These are phyloP conservation scores for Cheilosia vernalis DNA, from an alignment of 2,888 invertebrate genomes.

Conservation along the genomic window DNA sequence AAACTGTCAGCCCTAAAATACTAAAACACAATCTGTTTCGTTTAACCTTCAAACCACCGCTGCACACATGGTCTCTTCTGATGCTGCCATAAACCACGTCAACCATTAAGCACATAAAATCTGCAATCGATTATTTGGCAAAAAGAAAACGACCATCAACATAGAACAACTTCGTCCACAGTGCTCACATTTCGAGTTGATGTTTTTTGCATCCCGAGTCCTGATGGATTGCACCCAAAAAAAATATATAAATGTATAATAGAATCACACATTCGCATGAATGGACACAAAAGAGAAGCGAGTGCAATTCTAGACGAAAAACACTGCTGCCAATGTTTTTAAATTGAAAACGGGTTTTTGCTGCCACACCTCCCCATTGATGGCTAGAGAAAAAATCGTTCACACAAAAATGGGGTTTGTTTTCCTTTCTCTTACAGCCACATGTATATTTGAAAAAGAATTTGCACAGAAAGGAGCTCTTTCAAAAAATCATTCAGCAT, in stretches of 20 bases:
- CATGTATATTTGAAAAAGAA: background rate
- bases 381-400: constrained; percentile 1
- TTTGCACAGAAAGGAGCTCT: background rate
- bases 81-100: too few relatives aligned
- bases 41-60: too few relatives aligned
- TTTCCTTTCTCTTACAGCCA: background rate
- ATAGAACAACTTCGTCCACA: too few relatives aligned
- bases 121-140: background rate
- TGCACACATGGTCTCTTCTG: too few relatives aligned
- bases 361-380: background rate
- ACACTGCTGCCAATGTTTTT: constrained; percentile 8
- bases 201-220: background rate
- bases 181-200: too few relatives aligned
- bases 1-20: too few relatives aligned
- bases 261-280: constrained; percentile 29
- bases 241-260: constrained; percentile 12
- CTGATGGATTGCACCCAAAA: constrained; percentile 6
- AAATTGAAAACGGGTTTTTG: constrained; percentile 15
- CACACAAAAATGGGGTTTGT: background rate
- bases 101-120: too few relatives aligned
- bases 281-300: constrained; percentile 42
- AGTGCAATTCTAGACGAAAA: constrained; percentile 34
- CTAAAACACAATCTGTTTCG: too few relatives aligned
- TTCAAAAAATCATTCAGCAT: constrained; percentile 17
- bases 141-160: background rate